A percentile compares a stretch with the other conserved stretches of the same genome.
Evolutionary conservation across 1,140 invertebrate genomes (phyloP).

Genomic region (Atta colombica): DNA sequence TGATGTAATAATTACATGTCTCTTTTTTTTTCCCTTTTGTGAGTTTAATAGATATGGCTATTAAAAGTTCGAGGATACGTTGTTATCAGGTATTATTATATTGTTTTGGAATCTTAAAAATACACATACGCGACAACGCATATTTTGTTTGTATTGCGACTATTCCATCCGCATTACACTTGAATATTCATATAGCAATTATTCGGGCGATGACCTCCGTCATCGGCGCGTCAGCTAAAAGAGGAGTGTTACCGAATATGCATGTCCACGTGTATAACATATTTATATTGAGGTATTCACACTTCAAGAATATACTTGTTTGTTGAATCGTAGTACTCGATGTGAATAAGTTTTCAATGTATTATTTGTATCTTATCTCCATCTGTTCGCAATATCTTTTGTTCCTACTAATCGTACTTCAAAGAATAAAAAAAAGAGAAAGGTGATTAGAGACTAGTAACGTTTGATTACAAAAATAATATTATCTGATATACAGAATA

Average conservation of each 20-base stretch:
- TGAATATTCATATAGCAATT: slow-evolving; percentile 57
- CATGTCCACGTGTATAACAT: not conserved
- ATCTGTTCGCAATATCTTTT: not conserved
- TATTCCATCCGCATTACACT: slow-evolving; percentile 20
- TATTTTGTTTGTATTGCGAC: slow-evolving; percentile 14
- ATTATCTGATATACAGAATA: not conserved
- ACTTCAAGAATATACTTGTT: not conserved
- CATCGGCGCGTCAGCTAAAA: slow-evolving; percentile 45
- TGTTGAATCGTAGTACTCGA: not conserved
- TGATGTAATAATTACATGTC: slow-evolving; percentile 18
- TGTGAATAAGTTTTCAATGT: not conserved
- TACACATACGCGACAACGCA: not conserved
- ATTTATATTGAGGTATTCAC: not conserved
- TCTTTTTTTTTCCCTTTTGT: not conserved
- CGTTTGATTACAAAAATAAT: not conserved
- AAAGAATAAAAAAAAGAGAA: not conserved
- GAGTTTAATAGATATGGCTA: not conserved
- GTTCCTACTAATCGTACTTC: not conserved
- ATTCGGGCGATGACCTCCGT: slow-evolving; percentile 38
- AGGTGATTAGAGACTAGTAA: not conserved
- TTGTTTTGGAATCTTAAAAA: slow-evolving; percentile 33
- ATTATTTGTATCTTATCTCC: not conserved
- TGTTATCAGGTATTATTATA: not conserved
- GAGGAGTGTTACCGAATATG: slow-evolving; percentile 24
- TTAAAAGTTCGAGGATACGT: slow-evolving; percentile 22